Conservation (phyloP, 2,888 invertebrate genomes). For the Lamproptera curius region DNA sequence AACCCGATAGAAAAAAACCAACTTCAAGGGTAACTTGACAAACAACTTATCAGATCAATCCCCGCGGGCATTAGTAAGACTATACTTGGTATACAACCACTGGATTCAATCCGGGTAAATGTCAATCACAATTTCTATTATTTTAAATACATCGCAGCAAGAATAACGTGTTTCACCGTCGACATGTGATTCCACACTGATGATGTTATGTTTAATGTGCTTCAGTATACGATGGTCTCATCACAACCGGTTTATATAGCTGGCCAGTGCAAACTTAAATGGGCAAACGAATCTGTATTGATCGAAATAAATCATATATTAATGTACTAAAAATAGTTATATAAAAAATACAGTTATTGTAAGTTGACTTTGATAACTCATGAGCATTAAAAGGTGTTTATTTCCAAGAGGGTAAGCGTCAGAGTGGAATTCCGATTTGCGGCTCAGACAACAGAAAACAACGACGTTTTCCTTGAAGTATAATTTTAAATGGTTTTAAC, state of each 20-base stretch:
- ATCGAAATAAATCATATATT: too few relatives aligned
- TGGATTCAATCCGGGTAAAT: background rate
- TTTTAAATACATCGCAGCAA: background rate
- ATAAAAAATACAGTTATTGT: too few relatives aligned
- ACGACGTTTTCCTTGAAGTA: too few relatives aligned
- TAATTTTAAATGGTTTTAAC: too few relatives aligned
- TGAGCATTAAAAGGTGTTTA: too few relatives aligned
- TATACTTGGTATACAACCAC: conserved; percentile 2
- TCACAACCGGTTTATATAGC: conserved; percentile 16
- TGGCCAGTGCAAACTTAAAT: conserved; percentile 1
- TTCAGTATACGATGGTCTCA: conserved; percentile 10
- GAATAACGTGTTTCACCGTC: conserved; percentile 3
- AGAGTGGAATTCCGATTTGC: too few relatives aligned
- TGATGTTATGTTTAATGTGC: conserved; percentile 10
- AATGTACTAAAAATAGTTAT: too few relatives aligned
- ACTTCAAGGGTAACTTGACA: conserved; percentile 40
- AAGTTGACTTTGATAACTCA: too few relatives aligned
- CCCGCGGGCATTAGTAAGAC: conserved; percentile 1
- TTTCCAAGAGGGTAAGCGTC: too few relatives aligned
- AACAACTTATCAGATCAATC: conserved; percentile 2
- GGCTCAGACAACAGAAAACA: too few relatives aligned
- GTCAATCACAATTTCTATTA: conserved; percentile 2
- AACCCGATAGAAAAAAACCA: conserved; percentile 38
- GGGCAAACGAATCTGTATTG: background rate
- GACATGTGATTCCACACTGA: conserved; percentile 9